These are phyloP conservation scores for Lutjanus argentimaculatus DNA, from an alignment of 2,797 vertebrate genomes.

Conservation along the genomic window DNA sequence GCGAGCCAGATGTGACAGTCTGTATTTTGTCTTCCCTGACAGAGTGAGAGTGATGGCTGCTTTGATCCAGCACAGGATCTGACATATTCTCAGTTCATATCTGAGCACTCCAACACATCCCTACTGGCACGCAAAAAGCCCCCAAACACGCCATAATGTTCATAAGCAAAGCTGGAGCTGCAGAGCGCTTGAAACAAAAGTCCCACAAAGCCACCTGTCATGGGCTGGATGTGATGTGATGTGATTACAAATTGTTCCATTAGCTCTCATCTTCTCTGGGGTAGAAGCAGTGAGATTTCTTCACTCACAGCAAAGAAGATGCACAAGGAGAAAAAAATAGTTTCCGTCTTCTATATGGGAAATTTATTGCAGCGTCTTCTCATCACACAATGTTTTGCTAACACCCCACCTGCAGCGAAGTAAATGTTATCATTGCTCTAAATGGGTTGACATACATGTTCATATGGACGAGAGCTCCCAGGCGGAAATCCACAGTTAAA, in stretches of 20 bases:
- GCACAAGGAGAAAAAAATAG: constrained; percentile 8
- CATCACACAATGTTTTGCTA: constrained; percentile 48
- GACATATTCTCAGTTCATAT: constrained; percentile 62
- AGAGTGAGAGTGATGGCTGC: constrained; percentile 65
- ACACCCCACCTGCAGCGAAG: constrained; percentile 57
- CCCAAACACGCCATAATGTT: constrained; percentile 20
- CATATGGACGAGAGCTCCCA: constrained; percentile 18
- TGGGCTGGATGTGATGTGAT: constrained; percentile 51
- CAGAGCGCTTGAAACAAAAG: constrained; percentile 46
- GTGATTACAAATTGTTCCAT: constrained; percentile 70
- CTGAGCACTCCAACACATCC: constrained; percentile 46
- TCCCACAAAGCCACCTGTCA: constrained; percentile 63
- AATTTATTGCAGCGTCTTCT: constrained; percentile 38
- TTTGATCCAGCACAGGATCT: constrained; percentile 73
- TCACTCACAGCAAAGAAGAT: constrained; percentile 21
- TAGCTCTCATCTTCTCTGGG: constrained; percentile 45
- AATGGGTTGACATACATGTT: constrained; percentile 50
- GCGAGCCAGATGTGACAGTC: constrained; percentile 65
- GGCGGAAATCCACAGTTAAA: constrained; percentile 67
- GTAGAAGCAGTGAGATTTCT: constrained; percentile 28
- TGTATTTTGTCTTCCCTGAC: constrained; percentile 62
- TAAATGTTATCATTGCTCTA: constrained; percentile 66
- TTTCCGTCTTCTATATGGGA: constrained; percentile 37
- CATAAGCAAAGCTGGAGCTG: constrained; percentile 23
- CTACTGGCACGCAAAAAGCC: constrained; percentile 30